A percentile compares a stretch with the other conserved stretches of the same genome.
phyloP scores from a whole-genome alignment of 2,797 vertebrate genomes.

The Lepilemur septentrionalis region DNA sequence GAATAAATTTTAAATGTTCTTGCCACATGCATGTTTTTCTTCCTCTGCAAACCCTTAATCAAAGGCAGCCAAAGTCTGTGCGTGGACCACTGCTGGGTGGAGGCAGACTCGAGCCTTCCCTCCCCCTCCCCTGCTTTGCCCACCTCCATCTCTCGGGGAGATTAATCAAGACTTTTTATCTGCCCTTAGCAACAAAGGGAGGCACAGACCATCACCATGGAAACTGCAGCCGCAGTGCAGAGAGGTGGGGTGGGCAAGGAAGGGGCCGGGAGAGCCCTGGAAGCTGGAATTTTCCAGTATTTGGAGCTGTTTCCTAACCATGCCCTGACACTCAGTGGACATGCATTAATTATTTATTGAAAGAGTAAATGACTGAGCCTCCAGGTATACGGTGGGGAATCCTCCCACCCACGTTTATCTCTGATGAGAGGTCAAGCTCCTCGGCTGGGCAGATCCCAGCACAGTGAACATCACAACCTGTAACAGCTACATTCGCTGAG shows the following conservation, averaged over 20 bases:
- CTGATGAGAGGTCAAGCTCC: too few species aligned
- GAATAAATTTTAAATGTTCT: not conserved
- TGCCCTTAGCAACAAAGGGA: slow-evolving; percentile 33
- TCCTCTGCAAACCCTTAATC: not conserved
- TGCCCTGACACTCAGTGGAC: not conserved
- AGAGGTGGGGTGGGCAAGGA: not conserved
- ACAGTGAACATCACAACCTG: too few species aligned
- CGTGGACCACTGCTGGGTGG: not conserved
- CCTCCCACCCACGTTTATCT: too few species aligned
- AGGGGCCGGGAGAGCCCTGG: not conserved
- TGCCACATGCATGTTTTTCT: not conserved
- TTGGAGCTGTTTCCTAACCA: not conserved
- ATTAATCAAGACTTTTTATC: not conserved
- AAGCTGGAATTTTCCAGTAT: not conserved
- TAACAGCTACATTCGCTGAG: too few species aligned
- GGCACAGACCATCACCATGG: slow-evolving; percentile 19
- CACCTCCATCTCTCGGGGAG: not conserved
- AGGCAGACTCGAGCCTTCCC: not conserved
- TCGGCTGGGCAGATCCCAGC: too few species aligned
- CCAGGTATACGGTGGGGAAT: accelerated
- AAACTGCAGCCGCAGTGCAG: not conserved
- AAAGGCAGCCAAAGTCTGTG: not conserved
- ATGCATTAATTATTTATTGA: not conserved
- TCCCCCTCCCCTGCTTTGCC: not conserved
- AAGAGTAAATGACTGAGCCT: not conserved